Evolutionary conservation across 2,888 invertebrate species (phyloP), one percentile per base, ranked within the genome.

Genomic region (Anoplius nigerrimus): DNA sequence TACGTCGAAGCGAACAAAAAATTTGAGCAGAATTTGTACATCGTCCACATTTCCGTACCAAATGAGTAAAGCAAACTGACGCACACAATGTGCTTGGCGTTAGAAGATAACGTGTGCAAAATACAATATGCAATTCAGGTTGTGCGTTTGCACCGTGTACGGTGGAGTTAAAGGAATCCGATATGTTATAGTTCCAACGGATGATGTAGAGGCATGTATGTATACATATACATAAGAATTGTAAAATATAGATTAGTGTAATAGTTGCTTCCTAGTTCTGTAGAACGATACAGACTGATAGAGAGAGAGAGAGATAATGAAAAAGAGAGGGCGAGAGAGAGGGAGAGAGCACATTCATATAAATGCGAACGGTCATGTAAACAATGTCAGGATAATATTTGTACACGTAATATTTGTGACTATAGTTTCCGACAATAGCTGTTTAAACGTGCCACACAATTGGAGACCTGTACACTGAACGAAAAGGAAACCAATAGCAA

Each of bases 71-170:
- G 34, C 34, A 34, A 11, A 11, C 4, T 11, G 34, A 5, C 34
- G 34, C 34, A 34, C 34, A 13, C 1, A 34, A 34, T 11, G 34
- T 34, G 34, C 34, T 6, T 11, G 11, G 11, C 1, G 34, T 34
- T 6, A 34, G 4, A 34, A 11, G 34, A 34, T 34, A 13, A 34
- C 1, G 2, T 6, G 24, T 24, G 34, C 11, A 34, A 34, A 34
- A 34, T 54, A n/a, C 11, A 54, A 54, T 54, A 27, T 16, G 18
- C 34, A 27, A 27, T 58, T 59, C 51, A 53, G 59, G 58, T 58
- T 59, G 42, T 59, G 55, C 59, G 68, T 68, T 68, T 68, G 63
- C 68, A 63, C 63, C 24, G 21, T 57, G 46, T 48, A 45, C 51
- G 8, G 6, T 1, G 34, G 34, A 34, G 34, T 34, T 11, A 34